Evolutionary conservation across 2,888 invertebrate genomes (phyloP), one percentile per base, ranked within the genome.

Genomic region (Desoria tigrina): DNA sequence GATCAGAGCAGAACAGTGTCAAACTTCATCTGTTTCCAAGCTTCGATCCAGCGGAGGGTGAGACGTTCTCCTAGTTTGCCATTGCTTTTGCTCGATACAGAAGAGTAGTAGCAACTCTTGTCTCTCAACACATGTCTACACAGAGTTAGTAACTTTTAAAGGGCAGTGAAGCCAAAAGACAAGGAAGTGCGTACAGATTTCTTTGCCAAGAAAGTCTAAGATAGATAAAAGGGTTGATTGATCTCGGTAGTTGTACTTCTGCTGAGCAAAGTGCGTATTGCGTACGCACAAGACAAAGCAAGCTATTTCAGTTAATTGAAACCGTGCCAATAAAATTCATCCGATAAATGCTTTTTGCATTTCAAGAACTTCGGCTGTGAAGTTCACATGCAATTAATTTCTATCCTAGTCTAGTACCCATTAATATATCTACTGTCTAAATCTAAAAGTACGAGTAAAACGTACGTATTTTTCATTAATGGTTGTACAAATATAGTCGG

Each of bases 271-370:
- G 45, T 45, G 45, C 45, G 45, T 45, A 45, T 6, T 45, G 45
- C 45, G 21, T 18, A 16, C 4, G 21, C 39, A 39, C 39, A 39
- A 45, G 18, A 7, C 28, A 27, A 14, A 55, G 28, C 32, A 32
- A 9, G 6, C 6, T 21, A 45, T 39, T 61, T 61, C 50, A 28
- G 21, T 28, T 49, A 56, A 56, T 63, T 63, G 63, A 63, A 63
- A 63, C 37, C 27, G 16, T 54, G 61, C 61, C 61, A 61, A 55
- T 54, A 61, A 54, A 54, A 42, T 54, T 24, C 14, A 9, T 23
- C 4, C 51, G 23, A 26, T 21, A 23, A 51, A 4, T 9, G n/a
- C 16, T 6, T n/a, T 45, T 45, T 45, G 16, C 21, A 16, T 21
- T 45, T 45, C 45, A 16, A 45, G 45, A 18, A 45, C 21, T 45